Conservation (phyloP, 2,888 invertebrate species). For the Nomada goodeniana region DNA sequence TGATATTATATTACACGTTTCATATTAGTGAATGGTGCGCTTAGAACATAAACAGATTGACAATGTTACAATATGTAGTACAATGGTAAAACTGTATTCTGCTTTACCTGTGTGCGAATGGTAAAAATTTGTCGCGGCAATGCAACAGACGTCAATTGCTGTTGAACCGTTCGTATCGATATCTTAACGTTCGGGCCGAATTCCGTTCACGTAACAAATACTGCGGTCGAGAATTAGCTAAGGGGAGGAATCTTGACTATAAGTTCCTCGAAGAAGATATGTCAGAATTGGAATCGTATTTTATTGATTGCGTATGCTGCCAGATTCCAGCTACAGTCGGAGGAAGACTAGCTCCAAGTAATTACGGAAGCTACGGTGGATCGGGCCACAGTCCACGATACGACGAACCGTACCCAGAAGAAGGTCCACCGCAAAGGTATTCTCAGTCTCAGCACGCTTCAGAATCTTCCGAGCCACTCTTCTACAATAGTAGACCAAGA, state of each 20-base stretch:
- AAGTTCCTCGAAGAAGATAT: background rate
- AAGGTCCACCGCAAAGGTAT: conserved; percentile 78
- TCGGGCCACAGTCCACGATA: conserved; percentile 84
- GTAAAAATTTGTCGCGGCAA: too few relatives aligned
- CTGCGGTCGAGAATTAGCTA: background rate
- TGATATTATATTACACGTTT: too few relatives aligned
- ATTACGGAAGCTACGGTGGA: conserved; percentile 83
- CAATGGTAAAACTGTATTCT: too few relatives aligned
- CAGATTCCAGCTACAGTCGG: conserved; percentile 78
- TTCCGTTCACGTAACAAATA: background rate
- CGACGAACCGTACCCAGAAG: conserved; percentile 80
- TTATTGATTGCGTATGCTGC: conserved; percentile 33
- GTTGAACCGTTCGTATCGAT: too few relatives aligned
- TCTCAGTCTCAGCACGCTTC: conserved; percentile 80
- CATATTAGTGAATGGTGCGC: too few relatives aligned
- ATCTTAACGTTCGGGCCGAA: background rate
- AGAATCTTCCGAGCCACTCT: conserved; percentile 90
- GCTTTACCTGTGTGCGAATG: too few relatives aligned
- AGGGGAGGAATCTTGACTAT: background rate
- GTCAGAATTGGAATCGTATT: background rate
- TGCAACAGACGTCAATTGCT: too few relatives aligned
- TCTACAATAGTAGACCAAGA: conserved; percentile 94
- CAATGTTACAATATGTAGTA: too few relatives aligned
- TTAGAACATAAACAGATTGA: too few relatives aligned
- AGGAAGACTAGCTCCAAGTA: conserved; percentile 70